phyloP scores from a whole-genome alignment of 2,113 vertebrate genomes.

The Prolemur simus region DNA sequence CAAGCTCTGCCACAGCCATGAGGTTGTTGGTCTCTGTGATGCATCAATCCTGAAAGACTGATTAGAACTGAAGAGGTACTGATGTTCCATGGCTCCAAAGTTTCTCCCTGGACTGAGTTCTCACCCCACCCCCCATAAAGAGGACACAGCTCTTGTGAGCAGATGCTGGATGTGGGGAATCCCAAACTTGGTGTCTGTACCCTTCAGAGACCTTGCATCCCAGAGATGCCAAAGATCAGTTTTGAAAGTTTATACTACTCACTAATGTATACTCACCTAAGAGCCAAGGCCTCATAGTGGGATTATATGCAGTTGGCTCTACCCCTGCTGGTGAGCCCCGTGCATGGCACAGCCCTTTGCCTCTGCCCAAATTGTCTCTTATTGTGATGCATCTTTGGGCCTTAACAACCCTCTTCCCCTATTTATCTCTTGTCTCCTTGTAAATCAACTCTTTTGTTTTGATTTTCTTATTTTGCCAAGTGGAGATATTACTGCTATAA shows the following conservation, averaged over 20 bases:
- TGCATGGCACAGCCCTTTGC: neutral
- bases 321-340: neutral
- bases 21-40: neutral
- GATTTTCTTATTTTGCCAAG: neutral
- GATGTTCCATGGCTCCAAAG: neutral
- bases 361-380: neutral
- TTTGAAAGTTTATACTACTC: neutral
- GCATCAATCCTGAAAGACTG: neutral
- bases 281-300: neutral
- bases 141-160: neutral
- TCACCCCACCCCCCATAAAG: neutral
- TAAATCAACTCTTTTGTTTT: neutral
- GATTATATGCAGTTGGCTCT: neutral
- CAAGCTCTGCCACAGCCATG: neutral
- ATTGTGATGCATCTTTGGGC: neutral
- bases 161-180: neutral
- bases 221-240: neutral
- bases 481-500: neutral
- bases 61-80: neutral
- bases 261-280: neutral
- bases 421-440: neutral
- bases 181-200: neutral
- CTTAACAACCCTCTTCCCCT: neutral
- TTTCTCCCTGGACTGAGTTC: neutral
- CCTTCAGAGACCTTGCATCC: neutral